Evolutionary conservation across 2,888 invertebrate species (phyloP).

Genomic region (Drosophila bunnanda): DNA sequence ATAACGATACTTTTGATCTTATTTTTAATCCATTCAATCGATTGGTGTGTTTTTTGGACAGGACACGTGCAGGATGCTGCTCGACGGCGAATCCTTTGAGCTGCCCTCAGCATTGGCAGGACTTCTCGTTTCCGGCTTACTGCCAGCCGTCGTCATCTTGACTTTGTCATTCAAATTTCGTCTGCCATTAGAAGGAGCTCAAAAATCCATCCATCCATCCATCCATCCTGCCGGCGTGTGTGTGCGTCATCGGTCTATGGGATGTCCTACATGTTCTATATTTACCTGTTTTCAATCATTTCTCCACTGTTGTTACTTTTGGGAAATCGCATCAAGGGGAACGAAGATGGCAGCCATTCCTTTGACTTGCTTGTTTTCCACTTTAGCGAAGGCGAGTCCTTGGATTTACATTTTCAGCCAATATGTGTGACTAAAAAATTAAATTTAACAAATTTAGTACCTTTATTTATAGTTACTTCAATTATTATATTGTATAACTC

Average conservation of each 20-base stretch:
- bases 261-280: conserved; percentile 8
- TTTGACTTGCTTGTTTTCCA: conserved; percentile 6
- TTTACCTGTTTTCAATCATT: conserved; percentile 27
- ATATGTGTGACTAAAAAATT: not conserved
- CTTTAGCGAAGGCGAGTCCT: not conserved
- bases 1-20: conserved; percentile 1
- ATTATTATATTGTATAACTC: not conserved
- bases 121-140: conserved; percentile 14
- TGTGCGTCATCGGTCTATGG: conserved; percentile 8
- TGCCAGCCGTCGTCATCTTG: conserved; percentile 6
- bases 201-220: conserved; percentile 1
- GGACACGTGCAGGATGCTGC: not conserved
- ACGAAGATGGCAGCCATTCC: not conserved
- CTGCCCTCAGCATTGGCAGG: not conserved
- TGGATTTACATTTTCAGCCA: not conserved
- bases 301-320: conserved; percentile 12
- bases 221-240: not conserved
- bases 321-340: not conserved
- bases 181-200: conserved; percentile 15
- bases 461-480: not conserved
- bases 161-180: conserved; percentile 22
- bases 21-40: not conserved
- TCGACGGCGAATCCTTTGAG: conserved; percentile 1
- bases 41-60: conserved; percentile 3
- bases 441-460: too few relatives aligned